Base-by-base conservation (phyloP, 2,113 vertebrate genomes). In the Nicator chloris region DNA sequence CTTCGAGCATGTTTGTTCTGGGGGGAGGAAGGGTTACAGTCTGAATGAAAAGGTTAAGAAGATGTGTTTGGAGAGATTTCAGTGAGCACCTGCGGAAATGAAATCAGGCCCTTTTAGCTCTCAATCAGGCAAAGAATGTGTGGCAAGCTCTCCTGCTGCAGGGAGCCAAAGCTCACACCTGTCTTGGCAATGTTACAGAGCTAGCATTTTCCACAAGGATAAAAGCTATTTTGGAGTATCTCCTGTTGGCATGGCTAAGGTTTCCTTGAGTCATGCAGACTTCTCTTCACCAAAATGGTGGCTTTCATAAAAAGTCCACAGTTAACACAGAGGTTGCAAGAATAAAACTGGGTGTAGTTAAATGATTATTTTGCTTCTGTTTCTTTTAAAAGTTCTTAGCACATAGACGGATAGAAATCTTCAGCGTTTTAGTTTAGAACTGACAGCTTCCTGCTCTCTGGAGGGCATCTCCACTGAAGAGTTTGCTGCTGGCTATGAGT, bases 121-220 rank as follows among this genome's bases (percentile, higher is more conserved):
- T 96, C 96, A 93, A 93, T 95, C 93, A 96, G 95, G 65, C 76
- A 84, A 88, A 94, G 93, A 93, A 94, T 73, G 31, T 81, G 72
- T 92, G 85, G 93, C 94, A 96, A 93, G 82, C 93, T 95, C 92
- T 95, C 93, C 85, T 96, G 82, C 95, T 96, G 95, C 87, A 96
- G 94, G 79, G 92, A 96, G 95, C 96, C 95, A 96, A 95, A 92
- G 69, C 94, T 93, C 88, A 92, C 95, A 96, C 95, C 94, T 96
- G 95, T 37, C 93, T 96, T 97, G 96, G 93, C 94, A 96, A 15
- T 56, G 86, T 88, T 96, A 97, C 94, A 96, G 90, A 92, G 76
- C 40, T 44, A 94, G 49, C 42, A 56, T 88, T 95, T 94, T 92
- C 81, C 85, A 90, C 85, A 60, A 59, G 87, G 88, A 88, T 90